Percentiles rank a stretch among this genome's conserved stretches.
Conservation (phyloP, 2,888 invertebrate species). For the Tyria jacobaeae region DNA sequence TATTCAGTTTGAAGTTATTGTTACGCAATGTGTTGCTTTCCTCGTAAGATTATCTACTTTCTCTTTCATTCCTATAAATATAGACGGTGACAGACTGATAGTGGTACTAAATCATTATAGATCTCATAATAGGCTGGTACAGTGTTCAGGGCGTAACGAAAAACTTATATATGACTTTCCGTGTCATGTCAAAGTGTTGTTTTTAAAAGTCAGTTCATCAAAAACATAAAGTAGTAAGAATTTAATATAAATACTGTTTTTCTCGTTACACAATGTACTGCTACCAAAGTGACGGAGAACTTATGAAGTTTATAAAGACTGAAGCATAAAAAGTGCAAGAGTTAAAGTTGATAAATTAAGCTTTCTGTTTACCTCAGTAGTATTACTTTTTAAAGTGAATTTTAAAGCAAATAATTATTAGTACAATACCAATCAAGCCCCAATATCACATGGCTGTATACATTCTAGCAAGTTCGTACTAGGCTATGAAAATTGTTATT, state of each 20-base stretch:
- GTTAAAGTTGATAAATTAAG: too few species aligned
- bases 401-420: background rate
- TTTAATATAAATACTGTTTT: too few species aligned
- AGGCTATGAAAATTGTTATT: background rate
- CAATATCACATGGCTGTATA: background rate
- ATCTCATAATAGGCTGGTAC: background rate
- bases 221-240: too few species aligned
- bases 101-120: background rate
- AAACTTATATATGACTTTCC: too few species aligned
- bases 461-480: background rate
- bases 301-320: too few species aligned
- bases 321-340: too few species aligned
- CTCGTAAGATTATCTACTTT: background rate
- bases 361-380: background rate
- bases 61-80: background rate
- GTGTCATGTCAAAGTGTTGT: background rate
- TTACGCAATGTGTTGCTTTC: conserved; percentile 6
- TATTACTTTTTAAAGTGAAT: too few species aligned
- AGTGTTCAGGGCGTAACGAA: too few species aligned
- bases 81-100: background rate
- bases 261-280: too few species aligned
- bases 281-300: too few species aligned
- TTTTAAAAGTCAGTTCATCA: too few species aligned
- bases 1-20: conserved; percentile 1
- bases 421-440: background rate